A percentile compares a stretch with the other conserved stretches of the same genome.
phyloP scores from a whole-genome alignment of 2,888 invertebrate genomes.

The Agriopis marginaria region DNA sequence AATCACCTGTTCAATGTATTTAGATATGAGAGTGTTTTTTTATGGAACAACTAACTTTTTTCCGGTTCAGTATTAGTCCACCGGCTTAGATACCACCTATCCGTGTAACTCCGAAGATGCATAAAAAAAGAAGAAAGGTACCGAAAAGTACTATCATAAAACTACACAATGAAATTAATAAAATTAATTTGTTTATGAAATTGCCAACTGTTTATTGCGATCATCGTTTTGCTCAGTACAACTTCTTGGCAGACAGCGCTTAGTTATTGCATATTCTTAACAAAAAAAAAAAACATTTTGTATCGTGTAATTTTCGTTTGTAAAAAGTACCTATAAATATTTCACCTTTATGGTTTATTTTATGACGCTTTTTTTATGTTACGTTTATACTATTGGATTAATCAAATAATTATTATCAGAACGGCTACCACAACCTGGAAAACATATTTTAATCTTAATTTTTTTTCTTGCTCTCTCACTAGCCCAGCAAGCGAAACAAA shows the following conservation, averaged over 20 bases:
- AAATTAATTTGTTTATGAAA: background rate
- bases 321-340: conserved; percentile 18
- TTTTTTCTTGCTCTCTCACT: no score
- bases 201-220: conserved; percentile 5
- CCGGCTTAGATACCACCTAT: no score
- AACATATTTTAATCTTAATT: no score
- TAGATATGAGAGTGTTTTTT: no score
- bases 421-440: no score
- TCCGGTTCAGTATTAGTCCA: no score
- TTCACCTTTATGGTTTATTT: background rate
- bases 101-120: no score
- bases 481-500: no score
- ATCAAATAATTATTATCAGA: no score
- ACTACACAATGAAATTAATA: background rate
- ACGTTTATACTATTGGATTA: no score
- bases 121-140: background rate
- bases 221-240: background rate
- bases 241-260: conserved; percentile 23
- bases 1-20: no score
- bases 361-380: background rate
- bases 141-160: background rate
- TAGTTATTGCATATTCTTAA: conserved; percentile 5
- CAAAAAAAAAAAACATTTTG: background rate
- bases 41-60: no score
- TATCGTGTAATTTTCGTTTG: background rate